A percentile compares a stretch with the other conserved stretches of the same genome.
Conservation (phyloP, 2,113 vertebrate species). For the Gymnorhina tibicen region DNA sequence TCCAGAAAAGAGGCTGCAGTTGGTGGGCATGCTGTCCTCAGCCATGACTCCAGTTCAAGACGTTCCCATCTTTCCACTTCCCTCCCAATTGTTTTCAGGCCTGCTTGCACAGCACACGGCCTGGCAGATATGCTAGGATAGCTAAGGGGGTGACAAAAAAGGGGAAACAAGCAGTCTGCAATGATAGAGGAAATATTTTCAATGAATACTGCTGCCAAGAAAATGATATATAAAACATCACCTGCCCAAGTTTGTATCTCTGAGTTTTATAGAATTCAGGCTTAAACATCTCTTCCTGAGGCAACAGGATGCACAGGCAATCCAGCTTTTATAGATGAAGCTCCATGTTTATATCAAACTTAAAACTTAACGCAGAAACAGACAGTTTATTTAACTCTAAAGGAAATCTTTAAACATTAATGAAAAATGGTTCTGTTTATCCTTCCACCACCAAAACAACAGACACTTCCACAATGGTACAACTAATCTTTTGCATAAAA, state of each 20-base stretch:
- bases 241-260: background rate
- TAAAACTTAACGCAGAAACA: background rate
- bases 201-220: constrained; percentile 4
- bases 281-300: background rate
- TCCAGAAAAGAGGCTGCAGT: background rate
- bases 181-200: constrained; percentile 19
- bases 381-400: background rate
- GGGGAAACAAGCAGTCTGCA: background rate
- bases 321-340: background rate
- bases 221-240: background rate
- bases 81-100: background rate
- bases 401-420: background rate
- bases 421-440: background rate
- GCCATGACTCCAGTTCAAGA: background rate
- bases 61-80: background rate
- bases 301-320: background rate
- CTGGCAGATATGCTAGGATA: background rate
- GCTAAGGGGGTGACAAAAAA: background rate
- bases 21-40: background rate
- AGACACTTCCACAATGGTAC: background rate
- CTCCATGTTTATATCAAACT: background rate
- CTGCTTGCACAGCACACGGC: background rate
- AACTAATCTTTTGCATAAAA: background rate
- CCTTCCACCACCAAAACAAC: background rate
- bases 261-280: background rate